A percentile compares a stretch with the other conserved stretches of the same genome.
Conservation (phyloP, 2,888 invertebrate genomes). For the Apamea sordens region DNA sequence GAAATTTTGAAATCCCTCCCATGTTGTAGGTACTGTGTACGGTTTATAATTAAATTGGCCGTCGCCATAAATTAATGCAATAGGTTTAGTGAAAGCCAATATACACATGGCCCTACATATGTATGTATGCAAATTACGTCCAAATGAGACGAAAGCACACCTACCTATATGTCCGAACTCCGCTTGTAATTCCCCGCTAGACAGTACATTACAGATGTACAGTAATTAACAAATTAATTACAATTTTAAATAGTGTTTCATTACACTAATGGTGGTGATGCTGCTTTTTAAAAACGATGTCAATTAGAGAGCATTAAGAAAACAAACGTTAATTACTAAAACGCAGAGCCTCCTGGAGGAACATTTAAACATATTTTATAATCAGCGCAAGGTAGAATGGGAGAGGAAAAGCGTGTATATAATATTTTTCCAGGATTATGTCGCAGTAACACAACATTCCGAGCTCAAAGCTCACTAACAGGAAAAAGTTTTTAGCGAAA, state of each 20-base stretch:
- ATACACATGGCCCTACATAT: constrained; percentile 12
- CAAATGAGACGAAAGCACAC: constrained; percentile 27
- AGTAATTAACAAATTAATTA: neutral
- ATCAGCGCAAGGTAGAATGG: constrained; percentile 52
- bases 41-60: constrained; percentile 49
- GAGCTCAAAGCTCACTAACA: constrained; percentile 72
- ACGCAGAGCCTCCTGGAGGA: constrained; percentile 25
- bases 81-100: constrained; percentile 12
- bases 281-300: constrained; percentile 27
- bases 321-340: constrained; percentile 46
- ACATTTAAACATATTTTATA: constrained; percentile 57
- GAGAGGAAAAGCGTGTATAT: constrained; percentile 62
- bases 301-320: constrained; percentile 50
- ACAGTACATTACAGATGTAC: neutral
- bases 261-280: constrained; percentile 27
- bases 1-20: constrained; percentile 41
- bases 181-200: neutral
- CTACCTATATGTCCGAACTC: neutral
- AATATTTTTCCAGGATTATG: constrained; percentile 71
- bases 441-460: constrained; percentile 72
- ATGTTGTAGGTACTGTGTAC: constrained; percentile 1
- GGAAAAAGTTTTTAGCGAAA: constrained; percentile 78
- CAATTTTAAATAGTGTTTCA: constrained; percentile 12
- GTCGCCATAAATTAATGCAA: constrained; percentile 36
- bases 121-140: constrained; percentile 47